Evolutionary conservation across 2,797 vertebrate genomes (phyloP).

Genomic region (Lagorchestes hirsutus): DNA sequence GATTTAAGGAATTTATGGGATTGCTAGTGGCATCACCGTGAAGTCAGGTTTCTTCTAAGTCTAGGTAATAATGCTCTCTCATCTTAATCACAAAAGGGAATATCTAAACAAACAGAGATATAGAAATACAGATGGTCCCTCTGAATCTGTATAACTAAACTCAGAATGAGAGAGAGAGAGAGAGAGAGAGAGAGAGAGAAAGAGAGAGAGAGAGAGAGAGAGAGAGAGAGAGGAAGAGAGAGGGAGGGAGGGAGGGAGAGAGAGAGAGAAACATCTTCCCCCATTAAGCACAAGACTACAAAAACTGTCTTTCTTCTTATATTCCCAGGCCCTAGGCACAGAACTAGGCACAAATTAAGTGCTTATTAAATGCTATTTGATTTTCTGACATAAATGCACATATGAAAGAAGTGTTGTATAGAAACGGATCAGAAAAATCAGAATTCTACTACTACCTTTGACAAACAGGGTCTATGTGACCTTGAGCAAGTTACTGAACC

Average conservation of each 20-base stretch:
- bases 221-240: too few relatives aligned
- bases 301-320: neutral
- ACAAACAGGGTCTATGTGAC: neutral
- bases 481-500: neutral
- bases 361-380: neutral
- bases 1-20: neutral
- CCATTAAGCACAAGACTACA: neutral
- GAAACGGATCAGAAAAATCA: neutral
- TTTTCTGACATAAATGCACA: neutral
- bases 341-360: too few relatives aligned
- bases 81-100: neutral
- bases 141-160: neutral
- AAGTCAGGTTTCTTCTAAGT: neutral
- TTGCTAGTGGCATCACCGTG: neutral
- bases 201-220: too few relatives aligned
- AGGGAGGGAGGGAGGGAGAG: neutral
- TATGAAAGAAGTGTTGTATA: neutral
- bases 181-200: too few relatives aligned
- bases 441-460: neutral
- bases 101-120: neutral
- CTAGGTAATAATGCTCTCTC: neutral
- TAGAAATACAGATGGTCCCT: neutral
- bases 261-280: neutral
- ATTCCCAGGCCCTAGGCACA: neutral
- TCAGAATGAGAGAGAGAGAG: neutral